phyloP scores from a whole-genome alignment of 2,888 invertebrate species.

The Oxyteleia sp. region DNA sequence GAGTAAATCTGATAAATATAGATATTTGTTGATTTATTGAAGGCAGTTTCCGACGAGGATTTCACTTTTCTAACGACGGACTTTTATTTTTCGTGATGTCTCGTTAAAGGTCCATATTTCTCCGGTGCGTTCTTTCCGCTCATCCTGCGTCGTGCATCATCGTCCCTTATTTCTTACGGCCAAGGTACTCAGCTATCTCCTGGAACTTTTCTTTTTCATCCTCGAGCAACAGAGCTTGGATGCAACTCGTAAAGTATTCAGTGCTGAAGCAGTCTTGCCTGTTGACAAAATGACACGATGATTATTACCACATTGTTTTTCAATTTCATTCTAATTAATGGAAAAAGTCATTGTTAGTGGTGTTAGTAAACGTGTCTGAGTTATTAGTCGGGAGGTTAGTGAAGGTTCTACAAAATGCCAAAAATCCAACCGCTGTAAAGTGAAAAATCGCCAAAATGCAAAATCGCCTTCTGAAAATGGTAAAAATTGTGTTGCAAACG shows the following conservation, averaged over 20 bases:
- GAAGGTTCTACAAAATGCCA: too few relatives aligned
- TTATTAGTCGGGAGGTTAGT: too few relatives aligned
- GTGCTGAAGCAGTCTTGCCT: conserved; percentile 94
- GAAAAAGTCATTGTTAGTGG: too few relatives aligned
- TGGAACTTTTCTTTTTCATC: conserved; percentile 93
- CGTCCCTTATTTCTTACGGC: conserved; percentile 88
- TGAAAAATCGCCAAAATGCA: too few relatives aligned
- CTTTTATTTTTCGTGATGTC: conserved; percentile 36
- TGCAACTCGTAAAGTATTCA: conserved; percentile 94
- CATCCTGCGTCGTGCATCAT: conserved; percentile 76
- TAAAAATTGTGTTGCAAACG: too few relatives aligned
- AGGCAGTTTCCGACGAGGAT: conserved; percentile 46
- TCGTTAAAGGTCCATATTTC: conserved; percentile 43
- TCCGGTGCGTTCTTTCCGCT: conserved; percentile 33
- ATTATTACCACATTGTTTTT: conserved; percentile 8
- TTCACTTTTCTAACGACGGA: conserved; percentile 36
- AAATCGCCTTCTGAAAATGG: too few relatives aligned
- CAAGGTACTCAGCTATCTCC: conserved; percentile 94
- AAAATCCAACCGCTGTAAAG: too few relatives aligned
- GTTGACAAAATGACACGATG: conserved; percentile 76
- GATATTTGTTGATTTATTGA: conserved; percentile 1
- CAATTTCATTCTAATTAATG: background rate
- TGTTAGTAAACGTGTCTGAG: too few relatives aligned
- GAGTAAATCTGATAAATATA: conserved; percentile 13
- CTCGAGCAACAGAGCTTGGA: conserved; percentile 92